Base-by-base conservation (phyloP, 2,888 invertebrate species). In the Lepidonotus clava region DNA sequence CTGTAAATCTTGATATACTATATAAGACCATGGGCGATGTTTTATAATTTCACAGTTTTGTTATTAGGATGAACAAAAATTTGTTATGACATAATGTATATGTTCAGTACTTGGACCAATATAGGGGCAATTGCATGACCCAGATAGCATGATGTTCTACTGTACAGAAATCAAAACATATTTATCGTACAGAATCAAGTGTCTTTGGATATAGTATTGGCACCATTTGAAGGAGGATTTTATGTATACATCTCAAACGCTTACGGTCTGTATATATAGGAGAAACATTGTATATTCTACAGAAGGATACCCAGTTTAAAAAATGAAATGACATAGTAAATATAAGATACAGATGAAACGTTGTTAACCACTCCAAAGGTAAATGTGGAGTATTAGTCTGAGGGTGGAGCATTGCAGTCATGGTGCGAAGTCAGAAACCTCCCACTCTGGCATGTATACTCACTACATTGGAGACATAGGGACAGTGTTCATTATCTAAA, bases 91-190 rank as follows among this genome's bases (percentile, higher is more conserved):
- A 11, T 61, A 1, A 61, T 61, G 4, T 61, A 28, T 61, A 61
- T 61, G 61, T 61, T 61, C 61, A 61, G 61, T 61, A 24, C 61
- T 8, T 28, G 61, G 61, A 61, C 61, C 61, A 61, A 61, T 61
- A 61, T 61, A 11, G 24, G 61, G 28, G 28, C 61, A 61, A 28
- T 53, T 53, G n/a, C 0, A 61, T 28, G 28, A 1, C 28, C 24
- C 24, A n/a, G n/a, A n/a, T 18, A 56, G 2, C 1, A 61, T 28
- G 24, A 24, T 28, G 28, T n/a, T 28, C 24, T 28, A 32, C 5
- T 61, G 61, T 61, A 61, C 61, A 61, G 61, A 61, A 61, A 61
- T 61, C 24, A 24, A 61, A 61, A 61, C 28, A 32, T 61, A 61
- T 61, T 61, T 61, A 61, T 61, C 11, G 28, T 61, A 61, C 24